phyloP scores from a whole-genome alignment of 2,113 vertebrate genomes.

The Silurus glanis region DNA sequence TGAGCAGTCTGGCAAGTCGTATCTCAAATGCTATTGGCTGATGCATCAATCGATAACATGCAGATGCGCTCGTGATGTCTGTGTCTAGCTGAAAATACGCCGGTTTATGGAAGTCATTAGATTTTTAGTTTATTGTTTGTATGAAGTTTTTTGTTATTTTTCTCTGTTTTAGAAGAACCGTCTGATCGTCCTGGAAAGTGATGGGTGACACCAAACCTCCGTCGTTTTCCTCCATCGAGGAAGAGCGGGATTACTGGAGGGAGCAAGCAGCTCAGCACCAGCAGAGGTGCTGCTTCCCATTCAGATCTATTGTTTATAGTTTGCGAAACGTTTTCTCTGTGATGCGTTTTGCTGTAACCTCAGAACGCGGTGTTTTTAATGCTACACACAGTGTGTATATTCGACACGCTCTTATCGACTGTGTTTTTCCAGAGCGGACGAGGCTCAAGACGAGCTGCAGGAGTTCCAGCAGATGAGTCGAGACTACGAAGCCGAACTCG shows the following conservation, averaged over 20 bases:
- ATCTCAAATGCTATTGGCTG: background rate
- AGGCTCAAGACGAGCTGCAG: conserved; percentile 83
- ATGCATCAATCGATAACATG: background rate
- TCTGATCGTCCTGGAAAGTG: conserved; percentile 13
- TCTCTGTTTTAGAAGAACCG: background rate
- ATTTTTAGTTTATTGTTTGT: background rate
- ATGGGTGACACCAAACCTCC: conserved; percentile 79
- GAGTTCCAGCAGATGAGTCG: conserved; percentile 97
- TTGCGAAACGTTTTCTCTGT: too few relatives aligned
- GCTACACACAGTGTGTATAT: too few relatives aligned
- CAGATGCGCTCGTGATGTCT: background rate
- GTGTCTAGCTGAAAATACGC: background rate
- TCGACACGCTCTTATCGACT: too few relatives aligned
- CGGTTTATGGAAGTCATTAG: background rate
- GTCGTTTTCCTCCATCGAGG: conserved; percentile 81
- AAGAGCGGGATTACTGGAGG: conserved; percentile 88
- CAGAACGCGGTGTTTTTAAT: too few relatives aligned
- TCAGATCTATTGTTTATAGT: too few relatives aligned
- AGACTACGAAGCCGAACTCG: conserved; percentile 94
- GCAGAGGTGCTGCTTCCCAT: conserved; percentile 74
- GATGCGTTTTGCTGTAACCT: too few relatives aligned
- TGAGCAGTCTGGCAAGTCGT: background rate
- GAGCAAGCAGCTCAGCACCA: conserved; percentile 82
- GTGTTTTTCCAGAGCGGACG: conserved; percentile 75
- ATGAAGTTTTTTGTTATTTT: background rate